These are phyloP conservation scores for Microctonus aethiopoides DNA, from an alignment of 2,888 invertebrate genomes.

Conservation along the genomic window DNA sequence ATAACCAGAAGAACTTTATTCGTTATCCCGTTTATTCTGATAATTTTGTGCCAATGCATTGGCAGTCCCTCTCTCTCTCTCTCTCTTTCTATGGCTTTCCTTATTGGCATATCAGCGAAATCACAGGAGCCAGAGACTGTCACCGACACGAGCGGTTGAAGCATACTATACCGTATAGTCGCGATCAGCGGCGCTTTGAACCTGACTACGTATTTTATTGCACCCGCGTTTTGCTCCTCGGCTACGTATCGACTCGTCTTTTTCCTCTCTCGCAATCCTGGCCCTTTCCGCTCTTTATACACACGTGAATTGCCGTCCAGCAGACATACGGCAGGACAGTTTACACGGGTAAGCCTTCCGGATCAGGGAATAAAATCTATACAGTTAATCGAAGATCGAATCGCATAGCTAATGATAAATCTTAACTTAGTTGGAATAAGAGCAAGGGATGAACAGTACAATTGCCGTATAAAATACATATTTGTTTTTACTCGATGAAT, in stretches of 20 bases:
- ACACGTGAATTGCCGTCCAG: constrained; percentile 4
- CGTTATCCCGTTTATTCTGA: constrained; percentile 36
- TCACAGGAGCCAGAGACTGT: constrained; percentile 44
- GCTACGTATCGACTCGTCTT: constrained; percentile 30
- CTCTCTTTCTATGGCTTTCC: constrained; percentile 35
- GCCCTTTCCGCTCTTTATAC: neutral
- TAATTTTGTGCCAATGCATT: constrained; percentile 39
- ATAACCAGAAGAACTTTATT: neutral
- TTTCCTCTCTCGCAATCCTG: constrained; percentile 3
- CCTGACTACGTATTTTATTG: constrained; percentile 42
- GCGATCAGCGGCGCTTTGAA: constrained; percentile 42
- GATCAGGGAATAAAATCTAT: constrained; percentile 40
- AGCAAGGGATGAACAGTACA: neutral
- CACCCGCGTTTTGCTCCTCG: constrained; percentile 28
- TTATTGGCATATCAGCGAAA: constrained; percentile 56
- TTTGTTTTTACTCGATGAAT: neutral
- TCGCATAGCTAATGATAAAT: constrained; percentile 30
- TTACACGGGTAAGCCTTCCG: constrained; percentile 42
- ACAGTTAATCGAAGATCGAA: constrained; percentile 41
- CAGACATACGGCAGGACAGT: constrained; percentile 37
- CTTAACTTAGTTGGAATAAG: neutral
- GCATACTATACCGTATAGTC: neutral
- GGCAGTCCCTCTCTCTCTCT: neutral
- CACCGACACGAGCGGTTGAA: constrained; percentile 33
- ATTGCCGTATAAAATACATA: neutral